These are phyloP conservation scores for Drosophila ambigua DNA, from an alignment of 1,140 invertebrate species.

Conservation along the genomic window DNA sequence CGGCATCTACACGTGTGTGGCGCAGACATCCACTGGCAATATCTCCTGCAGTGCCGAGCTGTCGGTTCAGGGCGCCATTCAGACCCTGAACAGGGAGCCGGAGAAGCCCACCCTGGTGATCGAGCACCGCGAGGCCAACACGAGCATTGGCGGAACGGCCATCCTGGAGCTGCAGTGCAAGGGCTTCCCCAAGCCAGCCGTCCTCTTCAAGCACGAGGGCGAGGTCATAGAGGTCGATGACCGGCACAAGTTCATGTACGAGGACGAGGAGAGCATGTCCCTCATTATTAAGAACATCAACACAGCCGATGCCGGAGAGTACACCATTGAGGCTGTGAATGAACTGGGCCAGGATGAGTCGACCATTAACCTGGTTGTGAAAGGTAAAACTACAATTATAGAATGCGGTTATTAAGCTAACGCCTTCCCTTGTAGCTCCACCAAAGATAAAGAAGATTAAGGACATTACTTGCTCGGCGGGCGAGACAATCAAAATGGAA, in stretches of 20 bases:
- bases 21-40: conserved; percentile 94
- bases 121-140: conserved; percentile 90
- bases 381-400: conserved; percentile 83
- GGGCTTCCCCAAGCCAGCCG: conserved; percentile 96
- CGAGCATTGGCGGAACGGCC: conserved; percentile 93
- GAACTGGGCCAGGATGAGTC: conserved; percentile 93
- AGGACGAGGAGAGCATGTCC: conserved; percentile 95
- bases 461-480: conserved; percentile 89
- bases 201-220: conserved; percentile 95
- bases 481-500: conserved; percentile 88
- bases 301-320: conserved; percentile 92
- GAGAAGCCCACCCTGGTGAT: conserved; percentile 90
- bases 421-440: not conserved
- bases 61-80: conserved; percentile 93
- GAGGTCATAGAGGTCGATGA: conserved; percentile 91
- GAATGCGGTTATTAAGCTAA: no score
- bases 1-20: conserved; percentile 97
- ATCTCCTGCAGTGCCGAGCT: conserved; percentile 97
- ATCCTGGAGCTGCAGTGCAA: conserved; percentile 97
- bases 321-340: conserved; percentile 93
- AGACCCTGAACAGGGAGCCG: conserved; percentile 92
- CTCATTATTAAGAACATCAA: conserved; percentile 95
- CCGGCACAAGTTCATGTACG: conserved; percentile 93
- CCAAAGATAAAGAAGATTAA: conserved; percentile 93
- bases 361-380: conserved; percentile 90